Evolutionary conservation across 2,888 invertebrate species (phyloP).

Genomic region (Creontiades dilutus): DNA sequence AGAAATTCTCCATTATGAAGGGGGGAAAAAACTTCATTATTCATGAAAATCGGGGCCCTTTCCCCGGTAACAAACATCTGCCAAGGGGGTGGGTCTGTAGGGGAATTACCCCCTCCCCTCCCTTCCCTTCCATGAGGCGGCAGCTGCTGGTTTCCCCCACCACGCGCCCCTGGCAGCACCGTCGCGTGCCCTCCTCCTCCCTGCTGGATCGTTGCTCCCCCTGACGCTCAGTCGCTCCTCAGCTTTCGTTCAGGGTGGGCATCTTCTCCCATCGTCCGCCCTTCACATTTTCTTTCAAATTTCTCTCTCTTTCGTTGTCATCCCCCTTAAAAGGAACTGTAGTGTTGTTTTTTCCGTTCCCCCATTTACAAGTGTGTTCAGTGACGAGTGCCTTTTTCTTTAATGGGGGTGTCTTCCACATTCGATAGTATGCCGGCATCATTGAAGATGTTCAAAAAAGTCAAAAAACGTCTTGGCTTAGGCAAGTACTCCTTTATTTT

Average conservation of each 20-base stretch:
- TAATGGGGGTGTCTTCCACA: slow-evolving; percentile 74
- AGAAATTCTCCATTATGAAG: too few species aligned
- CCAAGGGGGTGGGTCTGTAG: neutral
- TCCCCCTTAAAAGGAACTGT: neutral
- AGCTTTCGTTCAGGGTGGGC: neutral
- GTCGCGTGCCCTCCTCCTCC: slow-evolving; percentile 54
- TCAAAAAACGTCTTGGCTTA: slow-evolving; percentile 91
- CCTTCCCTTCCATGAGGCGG: neutral
- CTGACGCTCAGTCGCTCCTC: neutral
- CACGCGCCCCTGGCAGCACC: slow-evolving; percentile 33
- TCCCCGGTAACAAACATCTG: slow-evolving; percentile 16
- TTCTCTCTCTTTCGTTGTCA: neutral
- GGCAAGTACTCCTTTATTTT: slow-evolving; percentile 82
- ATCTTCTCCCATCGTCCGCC: neutral
- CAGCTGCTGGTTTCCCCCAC: neutral
- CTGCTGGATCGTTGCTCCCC: neutral
- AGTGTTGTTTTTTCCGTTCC: neutral
- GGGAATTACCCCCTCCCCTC: neutral
- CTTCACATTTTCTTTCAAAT: neutral
- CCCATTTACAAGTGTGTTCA: neutral
- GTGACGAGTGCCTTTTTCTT: slow-evolving; percentile 48
- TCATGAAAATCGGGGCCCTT: slow-evolving; percentile 28
- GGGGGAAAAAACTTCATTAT: neutral
- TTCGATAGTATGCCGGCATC: slow-evolving; percentile 77
- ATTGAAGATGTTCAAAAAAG: slow-evolving; percentile 94